Evolutionary conservation across 2,797 vertebrate species (phyloP).

Genomic region (Pantherophis alleghaniensis): DNA sequence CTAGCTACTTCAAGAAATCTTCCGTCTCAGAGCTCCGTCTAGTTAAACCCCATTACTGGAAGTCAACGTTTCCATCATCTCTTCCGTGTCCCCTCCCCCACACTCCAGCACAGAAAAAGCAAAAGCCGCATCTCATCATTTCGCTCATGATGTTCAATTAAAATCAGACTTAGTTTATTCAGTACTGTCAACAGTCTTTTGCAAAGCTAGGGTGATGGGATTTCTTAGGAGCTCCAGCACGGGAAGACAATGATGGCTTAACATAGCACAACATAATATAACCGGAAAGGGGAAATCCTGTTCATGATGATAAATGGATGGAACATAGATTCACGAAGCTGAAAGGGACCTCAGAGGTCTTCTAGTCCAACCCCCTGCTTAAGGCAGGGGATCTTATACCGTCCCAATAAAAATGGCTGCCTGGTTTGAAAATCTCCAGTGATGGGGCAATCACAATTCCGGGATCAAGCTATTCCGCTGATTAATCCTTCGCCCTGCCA

Average conservation of each 20-base stretch:
- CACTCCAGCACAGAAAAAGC: background rate
- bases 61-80: constrained; percentile 36
- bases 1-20: constrained; percentile 31
- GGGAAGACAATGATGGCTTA: constrained; percentile 56
- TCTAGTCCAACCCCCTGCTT: background rate
- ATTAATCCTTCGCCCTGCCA: too few species aligned
- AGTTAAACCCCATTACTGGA: constrained; percentile 53
- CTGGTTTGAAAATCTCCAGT: background rate
- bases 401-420: background rate
- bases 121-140: constrained; percentile 24
- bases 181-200: constrained; percentile 53
- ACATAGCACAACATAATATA: constrained; percentile 21
- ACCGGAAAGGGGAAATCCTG: constrained; percentile 10
- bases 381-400: background rate
- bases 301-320: background rate
- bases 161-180: constrained; percentile 55
- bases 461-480: too few species aligned
- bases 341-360: background rate
- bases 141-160: constrained; percentile 54
- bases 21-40: constrained; percentile 38
- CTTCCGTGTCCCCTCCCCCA: background rate
- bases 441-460: background rate
- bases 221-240: constrained; percentile 49
- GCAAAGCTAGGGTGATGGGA: constrained; percentile 55
- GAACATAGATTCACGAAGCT: background rate